These are phyloP conservation scores for Leuciscus idus DNA, from an alignment of 2,113 vertebrate species.

Conservation along the genomic window DNA sequence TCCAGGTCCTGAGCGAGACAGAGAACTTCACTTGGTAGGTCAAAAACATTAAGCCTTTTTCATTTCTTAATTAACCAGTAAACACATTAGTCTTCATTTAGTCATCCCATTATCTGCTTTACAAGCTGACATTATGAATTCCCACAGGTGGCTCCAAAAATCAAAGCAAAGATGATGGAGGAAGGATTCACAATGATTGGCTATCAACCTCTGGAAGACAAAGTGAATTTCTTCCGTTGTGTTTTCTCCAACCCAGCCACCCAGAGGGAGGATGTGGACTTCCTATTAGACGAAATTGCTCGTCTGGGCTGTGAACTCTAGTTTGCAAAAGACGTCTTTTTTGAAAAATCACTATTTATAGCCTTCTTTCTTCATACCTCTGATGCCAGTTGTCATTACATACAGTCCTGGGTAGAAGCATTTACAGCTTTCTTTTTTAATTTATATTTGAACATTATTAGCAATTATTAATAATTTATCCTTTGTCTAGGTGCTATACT, in stretches of 20 bases:
- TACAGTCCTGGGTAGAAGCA: background rate
- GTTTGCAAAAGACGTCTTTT: background rate
- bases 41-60: background rate
- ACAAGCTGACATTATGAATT: conserved; percentile 7
- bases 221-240: conserved; percentile 74
- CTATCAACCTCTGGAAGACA: conserved; percentile 69
- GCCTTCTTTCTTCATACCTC: background rate
- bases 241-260: conserved; percentile 76
- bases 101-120: background rate
- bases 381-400: background rate
- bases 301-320: conserved; percentile 68
- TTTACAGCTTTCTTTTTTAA: background rate
- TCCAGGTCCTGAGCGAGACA: conserved; percentile 59
- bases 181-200: conserved; percentile 68
- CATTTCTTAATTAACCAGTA: background rate
- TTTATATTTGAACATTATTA: background rate
- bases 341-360: background rate
- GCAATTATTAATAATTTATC: background rate
- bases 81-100: background rate
- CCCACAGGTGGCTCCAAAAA: conserved; percentile 71
- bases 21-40: conserved; percentile 69
- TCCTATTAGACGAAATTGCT: conserved; percentile 73
- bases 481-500: background rate
- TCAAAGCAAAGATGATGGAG: conserved; percentile 76
- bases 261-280: conserved; percentile 70